Conservation (phyloP, 2,113 vertebrate species). For the Mirounga angustirostris region DNA sequence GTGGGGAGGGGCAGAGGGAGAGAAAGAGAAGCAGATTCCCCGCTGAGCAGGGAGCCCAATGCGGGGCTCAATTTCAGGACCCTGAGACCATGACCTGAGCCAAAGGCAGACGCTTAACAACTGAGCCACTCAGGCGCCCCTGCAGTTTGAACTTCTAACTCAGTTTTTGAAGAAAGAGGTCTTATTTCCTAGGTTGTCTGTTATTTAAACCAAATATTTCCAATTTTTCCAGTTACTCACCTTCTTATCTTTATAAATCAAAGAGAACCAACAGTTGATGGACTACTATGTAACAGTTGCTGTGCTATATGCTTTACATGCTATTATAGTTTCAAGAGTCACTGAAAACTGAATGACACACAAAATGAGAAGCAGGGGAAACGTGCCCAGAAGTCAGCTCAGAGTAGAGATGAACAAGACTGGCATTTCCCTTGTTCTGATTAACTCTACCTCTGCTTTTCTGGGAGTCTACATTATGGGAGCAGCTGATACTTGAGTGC, state of each 20-base stretch:
- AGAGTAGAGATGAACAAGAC: neutral
- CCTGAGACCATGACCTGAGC: neutral
- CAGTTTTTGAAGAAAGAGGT: neutral
- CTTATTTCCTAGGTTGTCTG: neutral
- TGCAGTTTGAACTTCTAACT: slow-evolving; percentile 23
- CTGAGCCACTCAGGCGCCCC: neutral
- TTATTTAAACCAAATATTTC: slow-evolving; percentile 23
- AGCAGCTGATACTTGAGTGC: neutral
- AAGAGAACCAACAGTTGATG: neutral
- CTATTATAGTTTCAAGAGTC: neutral
- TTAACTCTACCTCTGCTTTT: neutral
- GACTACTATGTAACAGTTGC: neutral
- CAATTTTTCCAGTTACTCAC: slow-evolving; percentile 32
- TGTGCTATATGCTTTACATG: neutral
- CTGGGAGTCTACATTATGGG: neutral
- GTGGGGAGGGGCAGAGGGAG: neutral
- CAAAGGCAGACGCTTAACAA: neutral
- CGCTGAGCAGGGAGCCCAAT: too few species aligned
- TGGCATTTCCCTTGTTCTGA: neutral
- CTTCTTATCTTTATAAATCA: slow-evolving; percentile 15
- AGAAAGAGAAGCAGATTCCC: neutral
- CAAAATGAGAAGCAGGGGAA: neutral
- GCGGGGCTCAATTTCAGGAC: neutral
- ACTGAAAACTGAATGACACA: neutral
- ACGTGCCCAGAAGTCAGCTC: neutral